These are phyloP conservation scores for Xylocampa areola DNA, from an alignment of 2,888 invertebrate species.

Conservation along the genomic window DNA sequence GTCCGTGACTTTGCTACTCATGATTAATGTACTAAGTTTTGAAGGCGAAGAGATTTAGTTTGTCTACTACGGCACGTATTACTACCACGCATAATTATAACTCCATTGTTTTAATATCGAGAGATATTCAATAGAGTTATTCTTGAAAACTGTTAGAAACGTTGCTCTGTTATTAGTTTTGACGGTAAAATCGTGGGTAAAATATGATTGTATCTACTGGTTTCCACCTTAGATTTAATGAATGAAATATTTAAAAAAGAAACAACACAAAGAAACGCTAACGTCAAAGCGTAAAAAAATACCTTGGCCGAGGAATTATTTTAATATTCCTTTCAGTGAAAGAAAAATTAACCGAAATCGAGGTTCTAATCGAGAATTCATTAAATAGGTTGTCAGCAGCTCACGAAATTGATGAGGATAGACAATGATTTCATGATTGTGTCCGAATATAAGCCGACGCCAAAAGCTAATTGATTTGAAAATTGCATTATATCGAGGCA, in stretches of 20 bases:
- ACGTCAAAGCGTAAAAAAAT: slow-evolving; percentile 2
- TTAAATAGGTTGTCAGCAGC: slow-evolving; percentile 17
- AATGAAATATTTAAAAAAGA: slow-evolving; percentile 7
- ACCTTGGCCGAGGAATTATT: neutral
- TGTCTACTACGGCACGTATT: slow-evolving; percentile 4
- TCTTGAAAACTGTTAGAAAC: no score
- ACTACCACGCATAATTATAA: slow-evolving; percentile 30
- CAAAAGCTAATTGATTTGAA: slow-evolving; percentile 17
- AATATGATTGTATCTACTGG: no score
- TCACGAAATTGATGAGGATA: slow-evolving; percentile 36
- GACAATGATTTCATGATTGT: slow-evolving; percentile 26
- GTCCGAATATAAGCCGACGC: slow-evolving; percentile 17
- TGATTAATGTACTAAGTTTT: slow-evolving; percentile 52
- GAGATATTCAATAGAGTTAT: neutral
- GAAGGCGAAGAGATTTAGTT: slow-evolving; percentile 46
- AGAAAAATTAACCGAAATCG: slow-evolving; percentile 24
- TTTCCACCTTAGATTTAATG: neutral
- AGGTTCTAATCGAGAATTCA: slow-evolving; percentile 27
- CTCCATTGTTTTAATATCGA: slow-evolving; percentile 25
- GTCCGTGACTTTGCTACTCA: slow-evolving; percentile 24
- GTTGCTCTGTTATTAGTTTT: no score
- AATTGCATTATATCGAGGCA: slow-evolving; percentile 12
- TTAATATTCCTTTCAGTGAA: slow-evolving; percentile 7
- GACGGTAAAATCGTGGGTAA: no score
- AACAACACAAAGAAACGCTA: neutral